Percentiles rank a stretch among this genome's conserved stretches.
These are phyloP conservation scores for Ernsta delagoae DNA, from an alignment of 2,888 invertebrate genomes.

Conservation along the genomic window DNA sequence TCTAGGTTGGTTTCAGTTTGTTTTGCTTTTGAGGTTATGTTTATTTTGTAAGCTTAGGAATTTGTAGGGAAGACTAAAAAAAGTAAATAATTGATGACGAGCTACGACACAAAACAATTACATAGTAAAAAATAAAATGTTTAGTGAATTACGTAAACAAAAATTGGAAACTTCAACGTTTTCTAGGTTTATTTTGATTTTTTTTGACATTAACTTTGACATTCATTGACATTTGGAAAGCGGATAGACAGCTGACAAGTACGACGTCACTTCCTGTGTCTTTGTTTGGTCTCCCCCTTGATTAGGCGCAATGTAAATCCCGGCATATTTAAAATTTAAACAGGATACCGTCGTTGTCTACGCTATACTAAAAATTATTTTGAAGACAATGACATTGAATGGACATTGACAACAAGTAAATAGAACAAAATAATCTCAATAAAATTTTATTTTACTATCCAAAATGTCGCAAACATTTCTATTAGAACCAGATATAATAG, in stretches of 20 bases:
- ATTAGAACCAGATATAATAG: conserved; percentile 77
- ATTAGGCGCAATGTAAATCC: too few species aligned
- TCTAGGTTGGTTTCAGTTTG: conserved; percentile 39
- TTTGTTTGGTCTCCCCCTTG: too few species aligned
- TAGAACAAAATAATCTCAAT: too few species aligned
- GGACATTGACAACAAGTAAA: background rate
- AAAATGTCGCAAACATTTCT: conserved; percentile 69
- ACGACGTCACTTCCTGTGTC: too few species aligned
- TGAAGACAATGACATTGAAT: background rate
- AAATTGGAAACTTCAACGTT: background rate
- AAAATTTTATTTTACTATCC: background rate
- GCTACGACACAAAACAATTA: background rate
- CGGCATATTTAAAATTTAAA: too few species aligned
- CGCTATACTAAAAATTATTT: background rate
- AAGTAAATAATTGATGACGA: too few species aligned
- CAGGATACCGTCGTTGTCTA: too few species aligned
- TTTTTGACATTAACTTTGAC: background rate
- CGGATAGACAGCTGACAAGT: too few species aligned
- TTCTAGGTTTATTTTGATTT: background rate
- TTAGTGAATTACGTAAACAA: conserved; percentile 8
- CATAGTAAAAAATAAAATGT: background rate
- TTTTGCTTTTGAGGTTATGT: conserved; percentile 54
- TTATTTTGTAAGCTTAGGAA: background rate
- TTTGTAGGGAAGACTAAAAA: too few species aligned
- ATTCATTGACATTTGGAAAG: background rate